Percentiles rank a stretch among this genome's conserved stretches.
Evolutionary conservation across 2,797 vertebrate genomes (phyloP).

Genomic region (Dromococcyx pavoninus): DNA sequence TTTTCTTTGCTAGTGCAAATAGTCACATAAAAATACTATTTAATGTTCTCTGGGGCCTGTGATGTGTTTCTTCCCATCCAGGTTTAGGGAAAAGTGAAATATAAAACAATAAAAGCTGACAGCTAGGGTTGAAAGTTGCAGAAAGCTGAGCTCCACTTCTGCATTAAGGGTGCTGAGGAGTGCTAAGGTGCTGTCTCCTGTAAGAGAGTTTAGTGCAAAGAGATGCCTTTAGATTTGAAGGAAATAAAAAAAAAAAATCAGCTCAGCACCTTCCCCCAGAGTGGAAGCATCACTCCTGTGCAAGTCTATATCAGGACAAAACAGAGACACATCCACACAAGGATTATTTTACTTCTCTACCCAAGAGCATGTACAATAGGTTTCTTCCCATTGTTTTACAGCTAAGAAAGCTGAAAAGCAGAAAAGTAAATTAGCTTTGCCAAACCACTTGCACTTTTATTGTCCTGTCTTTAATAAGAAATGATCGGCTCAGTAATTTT

Average conservation of each 20-base stretch:
- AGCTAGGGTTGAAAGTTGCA: neutral
- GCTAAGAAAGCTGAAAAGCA: neutral
- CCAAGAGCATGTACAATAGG: neutral
- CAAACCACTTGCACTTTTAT: neutral
- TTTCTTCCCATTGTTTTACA: neutral
- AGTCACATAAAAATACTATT: neutral
- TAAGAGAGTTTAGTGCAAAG: neutral
- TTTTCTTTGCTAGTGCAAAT: neutral
- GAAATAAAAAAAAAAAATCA: neutral
- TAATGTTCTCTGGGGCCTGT: neutral
- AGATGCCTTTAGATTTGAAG: neutral
- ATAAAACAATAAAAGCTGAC: neutral
- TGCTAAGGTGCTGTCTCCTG: neutral
- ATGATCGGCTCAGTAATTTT: neutral
- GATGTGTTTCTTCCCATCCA: neutral
- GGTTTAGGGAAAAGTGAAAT: neutral
- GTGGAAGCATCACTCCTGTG: neutral
- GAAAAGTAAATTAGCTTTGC: neutral
- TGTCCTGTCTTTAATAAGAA: neutral
- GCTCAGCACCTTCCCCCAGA: neutral
- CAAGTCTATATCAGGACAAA: neutral
- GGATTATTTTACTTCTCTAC: neutral
- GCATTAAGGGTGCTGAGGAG: neutral
- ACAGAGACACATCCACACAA: neutral
- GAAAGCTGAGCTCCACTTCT: neutral